Evolutionary conservation across 2,888 invertebrate species (phyloP).

Genomic region (Eubasilissa splendida): DNA sequence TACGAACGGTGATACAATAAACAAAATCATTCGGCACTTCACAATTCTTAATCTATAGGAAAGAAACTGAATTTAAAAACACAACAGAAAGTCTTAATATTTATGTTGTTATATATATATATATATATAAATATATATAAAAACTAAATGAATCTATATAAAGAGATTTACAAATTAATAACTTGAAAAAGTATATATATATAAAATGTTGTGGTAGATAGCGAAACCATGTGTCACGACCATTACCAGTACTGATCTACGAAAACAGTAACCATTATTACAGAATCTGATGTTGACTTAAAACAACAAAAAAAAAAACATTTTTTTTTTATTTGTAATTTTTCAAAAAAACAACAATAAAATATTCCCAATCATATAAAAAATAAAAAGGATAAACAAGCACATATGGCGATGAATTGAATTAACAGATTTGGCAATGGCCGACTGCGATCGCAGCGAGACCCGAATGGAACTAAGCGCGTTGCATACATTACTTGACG

Average conservation of each 20-base stretch:
- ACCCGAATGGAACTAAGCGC: slow-evolving; percentile 10
- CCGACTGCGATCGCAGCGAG: slow-evolving; percentile 24
- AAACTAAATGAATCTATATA: too few relatives aligned
- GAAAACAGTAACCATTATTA: slow-evolving; percentile 2
- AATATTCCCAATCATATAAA: background rate
- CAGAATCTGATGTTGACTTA: background rate
- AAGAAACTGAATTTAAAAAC: background rate
- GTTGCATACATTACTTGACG: slow-evolving; percentile 31
- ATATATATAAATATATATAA: too few relatives aligned
- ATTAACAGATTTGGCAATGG: slow-evolving; percentile 28
- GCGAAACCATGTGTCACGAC: too few relatives aligned
- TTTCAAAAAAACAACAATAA: too few relatives aligned
- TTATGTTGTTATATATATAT: background rate
- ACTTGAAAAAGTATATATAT: too few relatives aligned
- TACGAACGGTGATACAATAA: too few relatives aligned
- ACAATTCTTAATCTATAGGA: background rate
- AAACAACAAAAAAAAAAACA: background rate
- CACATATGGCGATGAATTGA: background rate
- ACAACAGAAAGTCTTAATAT: background rate
- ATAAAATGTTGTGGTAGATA: too few relatives aligned
- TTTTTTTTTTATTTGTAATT: background rate
- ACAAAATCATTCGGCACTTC: background rate
- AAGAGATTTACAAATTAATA: too few relatives aligned
- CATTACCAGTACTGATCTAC: background rate
- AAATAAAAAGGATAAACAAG: slow-evolving; percentile 12